Evolutionary conservation across 35 echinoderm and acorn worm genomes (phyloP), one percentile per base, ranked within the genome.

Genomic region (Apostichopus parvimensis): DNA sequence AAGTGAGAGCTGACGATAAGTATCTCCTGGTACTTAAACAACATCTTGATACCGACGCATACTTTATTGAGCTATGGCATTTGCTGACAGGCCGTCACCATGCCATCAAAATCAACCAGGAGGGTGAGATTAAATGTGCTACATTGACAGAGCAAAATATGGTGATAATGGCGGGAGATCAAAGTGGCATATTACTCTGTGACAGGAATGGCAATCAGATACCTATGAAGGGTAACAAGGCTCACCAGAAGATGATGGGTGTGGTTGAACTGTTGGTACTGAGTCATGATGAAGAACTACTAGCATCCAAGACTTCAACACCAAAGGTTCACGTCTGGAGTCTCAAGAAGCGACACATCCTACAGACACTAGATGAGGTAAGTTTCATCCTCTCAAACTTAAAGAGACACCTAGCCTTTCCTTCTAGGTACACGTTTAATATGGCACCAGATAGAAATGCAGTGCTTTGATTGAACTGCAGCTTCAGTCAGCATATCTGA

Each of bases 21-120:
- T 90, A 90, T 59, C 56, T 90, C 26, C 88, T 90, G 25, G 88
- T 78, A 15, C 68, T 90, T 9, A 90, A 90, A 54, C 66, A 77
- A 23, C 25, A 73, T 9, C 59, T 20, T 0, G 10, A 10, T 22
- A 87, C n/a, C 24, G 85, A 1, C 18, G 5, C 23, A 0, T 90
- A 90, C 88, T 73, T 78, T 70, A 75, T 78, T 12, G 88, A 90
- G 77, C 66, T 90, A 1, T 90, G 88, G 88, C 88, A 90, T 90
- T 21, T 90, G 0, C 13, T 14, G 11, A 90, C 68, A 14, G 66
- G 56, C 9, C 66, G 88, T 18, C 88, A 78, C 66, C 88, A 90
- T 56, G 28, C 73, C 88, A 90, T 90, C 62, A 90, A 90, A 61
- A 25, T 90, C 4, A 54, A 90, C 26, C 13, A 77, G 15, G 13